Evolutionary conservation across 1,140 invertebrate species (phyloP).

Genomic region (Bombus breviceps): DNA sequence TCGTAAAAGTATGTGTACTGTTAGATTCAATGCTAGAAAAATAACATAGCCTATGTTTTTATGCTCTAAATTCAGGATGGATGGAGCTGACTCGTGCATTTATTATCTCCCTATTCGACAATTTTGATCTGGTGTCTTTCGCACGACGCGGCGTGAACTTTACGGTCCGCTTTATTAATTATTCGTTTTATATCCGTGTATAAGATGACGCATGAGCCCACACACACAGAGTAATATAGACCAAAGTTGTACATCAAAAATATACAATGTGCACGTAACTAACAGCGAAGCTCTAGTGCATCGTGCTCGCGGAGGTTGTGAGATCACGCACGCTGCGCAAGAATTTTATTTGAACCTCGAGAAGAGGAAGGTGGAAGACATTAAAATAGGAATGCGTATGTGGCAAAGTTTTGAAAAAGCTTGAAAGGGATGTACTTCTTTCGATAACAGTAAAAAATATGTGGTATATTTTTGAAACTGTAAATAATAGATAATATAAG

Average conservation of each 20-base stretch:
- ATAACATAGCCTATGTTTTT: neutral
- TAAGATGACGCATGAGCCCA: neutral
- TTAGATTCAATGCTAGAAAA: neutral
- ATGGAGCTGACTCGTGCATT: no score
- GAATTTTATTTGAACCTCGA: neutral
- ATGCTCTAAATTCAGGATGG: neutral
- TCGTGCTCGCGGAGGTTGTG: neutral
- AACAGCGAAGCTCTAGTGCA: neutral
- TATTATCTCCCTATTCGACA: no score
- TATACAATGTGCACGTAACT: neutral
- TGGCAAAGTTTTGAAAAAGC: neutral
- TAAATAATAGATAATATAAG: neutral
- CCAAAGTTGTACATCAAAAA: neutral
- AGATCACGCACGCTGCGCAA: neutral
- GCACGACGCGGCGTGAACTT: neutral
- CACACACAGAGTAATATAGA: neutral
- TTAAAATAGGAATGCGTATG: neutral
- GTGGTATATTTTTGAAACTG: neutral
- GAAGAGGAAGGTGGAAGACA: neutral
- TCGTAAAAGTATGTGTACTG: neutral
- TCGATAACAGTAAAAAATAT: neutral
- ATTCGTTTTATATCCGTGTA: no score
- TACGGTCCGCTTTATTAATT: no score
- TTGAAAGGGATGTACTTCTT: neutral
- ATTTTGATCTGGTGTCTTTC: neutral